Conservation (phyloP, 2,888 invertebrate genomes). For the Odontocerum albicorne region DNA sequence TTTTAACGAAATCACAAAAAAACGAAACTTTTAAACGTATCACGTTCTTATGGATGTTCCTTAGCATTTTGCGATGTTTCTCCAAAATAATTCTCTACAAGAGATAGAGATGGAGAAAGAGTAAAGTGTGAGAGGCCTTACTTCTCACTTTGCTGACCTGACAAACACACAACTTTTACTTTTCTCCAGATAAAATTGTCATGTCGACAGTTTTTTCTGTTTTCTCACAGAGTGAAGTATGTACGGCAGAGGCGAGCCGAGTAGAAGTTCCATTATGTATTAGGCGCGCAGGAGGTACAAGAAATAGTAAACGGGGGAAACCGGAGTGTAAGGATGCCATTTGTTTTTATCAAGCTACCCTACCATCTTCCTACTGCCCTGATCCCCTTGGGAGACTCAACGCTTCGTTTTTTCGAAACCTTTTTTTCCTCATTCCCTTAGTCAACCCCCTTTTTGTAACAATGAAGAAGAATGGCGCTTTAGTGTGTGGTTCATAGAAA, state of each 20-base stretch:
- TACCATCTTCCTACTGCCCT: conserved; percentile 27
- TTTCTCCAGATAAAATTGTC: conserved; percentile 34
- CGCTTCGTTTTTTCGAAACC: conserved; percentile 36
- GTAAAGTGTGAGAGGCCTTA: conserved; percentile 16
- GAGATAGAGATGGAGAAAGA: too few species aligned
- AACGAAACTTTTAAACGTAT: conserved; percentile 13
- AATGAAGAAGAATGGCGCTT: conserved; percentile 35
- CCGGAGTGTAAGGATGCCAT: conserved; percentile 36
- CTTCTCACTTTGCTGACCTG: conserved; percentile 30
- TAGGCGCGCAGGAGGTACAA: conserved; percentile 29
- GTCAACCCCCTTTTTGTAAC: conserved; percentile 28
- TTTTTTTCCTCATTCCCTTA: conserved; percentile 28
- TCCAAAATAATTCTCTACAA: conserved; percentile 12
- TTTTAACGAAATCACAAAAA: conserved; percentile 8
- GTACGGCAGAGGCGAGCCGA: conserved; percentile 28
- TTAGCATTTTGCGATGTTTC: conserved; percentile 6
- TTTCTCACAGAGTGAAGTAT: conserved; percentile 29
- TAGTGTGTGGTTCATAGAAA: conserved; percentile 33
- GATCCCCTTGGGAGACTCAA: conserved; percentile 34
- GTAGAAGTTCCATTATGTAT: conserved; percentile 36
- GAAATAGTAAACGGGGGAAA: conserved; percentile 32
- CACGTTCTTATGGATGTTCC: conserved; percentile 1
- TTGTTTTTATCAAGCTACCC: conserved; percentile 36
- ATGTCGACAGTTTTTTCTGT: conserved; percentile 35
- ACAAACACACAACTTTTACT: conserved; percentile 33